Base-by-base conservation (phyloP, 2,888 invertebrate species). In the Microdon myrmicae region DNA sequence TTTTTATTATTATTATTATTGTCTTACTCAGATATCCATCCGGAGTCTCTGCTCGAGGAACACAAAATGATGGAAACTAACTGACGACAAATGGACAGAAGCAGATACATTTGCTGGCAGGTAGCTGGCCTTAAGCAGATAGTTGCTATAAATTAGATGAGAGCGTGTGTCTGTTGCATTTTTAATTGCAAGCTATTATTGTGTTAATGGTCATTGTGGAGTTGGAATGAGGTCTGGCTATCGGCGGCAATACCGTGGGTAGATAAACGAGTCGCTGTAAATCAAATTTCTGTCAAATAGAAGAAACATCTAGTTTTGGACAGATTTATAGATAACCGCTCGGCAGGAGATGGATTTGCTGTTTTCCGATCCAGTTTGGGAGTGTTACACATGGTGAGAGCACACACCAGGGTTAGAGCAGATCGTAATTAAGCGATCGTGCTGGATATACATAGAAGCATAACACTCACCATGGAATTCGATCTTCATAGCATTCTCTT, bases 241-340 rank as follows among this genome's bases (percentile, higher is more conserved):
- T 45, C 45, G 29, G 16, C 29, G 12, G 2, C 29, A 17, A 12
- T 23, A 45, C 31, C 41, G 51, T 58, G 51, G 64, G 64, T 34
- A 26, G 64, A 14, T 32, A 29, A 64, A 64, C 64, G 28, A 9
- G 64, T 64, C 47, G 51, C 19, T 32, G 51, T 64, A 58, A 64
- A 64, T 64, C 58, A 64, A 64, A 58, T 58, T 64, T 51, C 58
- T 64, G 64, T 64, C 64, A 64, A 64, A 64, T 64, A 41, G 64
- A n/a, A 64, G 58, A 56, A 64, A 64, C 64, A 64, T 64, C 64
- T 64, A 64, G 56, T 64, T 64, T 64, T 19, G 64, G 58, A 64
- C 58, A 64, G 64, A 64, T 64, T 64, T 64, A 64, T 64, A 64
- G 64, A 64, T 64, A 58, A 58, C 29, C 31, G 58, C 64, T 22